Evolutionary conservation across 2,888 invertebrate species (phyloP).

Genomic region (Caenorhabditis japonica): DNA sequence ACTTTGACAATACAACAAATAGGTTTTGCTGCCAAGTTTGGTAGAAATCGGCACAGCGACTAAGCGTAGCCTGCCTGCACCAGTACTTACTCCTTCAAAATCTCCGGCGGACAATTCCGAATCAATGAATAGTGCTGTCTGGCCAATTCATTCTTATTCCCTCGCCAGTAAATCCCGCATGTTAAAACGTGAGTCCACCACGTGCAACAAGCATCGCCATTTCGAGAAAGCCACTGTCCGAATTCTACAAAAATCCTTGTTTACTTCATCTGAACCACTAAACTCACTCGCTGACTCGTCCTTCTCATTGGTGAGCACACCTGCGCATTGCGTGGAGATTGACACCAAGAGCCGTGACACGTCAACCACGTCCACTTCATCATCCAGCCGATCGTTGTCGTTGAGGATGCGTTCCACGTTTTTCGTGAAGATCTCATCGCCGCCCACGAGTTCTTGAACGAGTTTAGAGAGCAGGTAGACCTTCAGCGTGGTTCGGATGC

Average conservation of each 20-base stretch:
- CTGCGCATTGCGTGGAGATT: slow-evolving; percentile 60
- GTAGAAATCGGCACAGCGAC: too few relatives aligned
- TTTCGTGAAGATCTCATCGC: slow-evolving; percentile 25
- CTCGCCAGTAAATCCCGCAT: slow-evolving; percentile 69
- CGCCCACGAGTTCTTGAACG: slow-evolving; percentile 63
- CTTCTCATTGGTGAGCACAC: slow-evolving; percentile 37
- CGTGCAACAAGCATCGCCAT: slow-evolving; percentile 72
- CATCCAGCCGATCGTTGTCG: slow-evolving; percentile 32
- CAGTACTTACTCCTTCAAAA: slow-evolving; percentile 71
- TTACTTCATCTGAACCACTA: not conserved
- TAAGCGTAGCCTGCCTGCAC: too few relatives aligned
- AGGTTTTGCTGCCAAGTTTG: too few relatives aligned
- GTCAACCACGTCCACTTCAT: slow-evolving; percentile 65
- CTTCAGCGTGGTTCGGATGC: slow-evolving; percentile 69
- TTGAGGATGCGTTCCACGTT: slow-evolving; percentile 14
- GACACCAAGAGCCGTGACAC: slow-evolving; percentile 70
- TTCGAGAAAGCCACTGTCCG: slow-evolving; percentile 33
- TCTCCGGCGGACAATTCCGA: slow-evolving; percentile 66
- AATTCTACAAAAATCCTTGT: slow-evolving; percentile 24
- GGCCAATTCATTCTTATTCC: slow-evolving; percentile 65
- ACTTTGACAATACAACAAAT: too few relatives aligned
- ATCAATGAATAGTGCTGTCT: slow-evolving; percentile 73
- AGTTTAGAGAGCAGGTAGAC: slow-evolving; percentile 67
- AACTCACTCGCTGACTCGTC: slow-evolving; percentile 46
- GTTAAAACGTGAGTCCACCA: slow-evolving; percentile 77